A percentile compares a stretch with the other conserved stretches of the same genome.
These are phyloP conservation scores for Eumeta japonica DNA, from an alignment of 1,140 invertebrate genomes.

Conservation along the genomic window DNA sequence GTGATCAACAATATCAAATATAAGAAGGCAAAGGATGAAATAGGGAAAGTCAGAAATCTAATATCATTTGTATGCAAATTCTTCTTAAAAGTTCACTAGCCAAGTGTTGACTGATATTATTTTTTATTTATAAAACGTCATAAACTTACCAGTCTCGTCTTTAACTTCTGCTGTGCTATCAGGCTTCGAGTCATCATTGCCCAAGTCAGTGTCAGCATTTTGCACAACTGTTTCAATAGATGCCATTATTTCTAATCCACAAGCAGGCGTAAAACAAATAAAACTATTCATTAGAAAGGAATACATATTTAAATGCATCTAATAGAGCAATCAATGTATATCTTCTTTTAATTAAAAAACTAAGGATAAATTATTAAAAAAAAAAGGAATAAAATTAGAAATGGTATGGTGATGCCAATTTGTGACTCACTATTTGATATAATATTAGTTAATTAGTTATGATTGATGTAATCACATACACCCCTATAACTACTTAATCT, in stretches of 20 bases:
- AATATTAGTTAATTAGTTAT: too few relatives aligned
- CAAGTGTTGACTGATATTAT: not conserved
- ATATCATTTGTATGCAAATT: slow-evolving; percentile 1
- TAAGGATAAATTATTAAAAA: slow-evolving; percentile 8
- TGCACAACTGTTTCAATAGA: slow-evolving; percentile 80
- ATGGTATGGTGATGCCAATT: too few relatives aligned
- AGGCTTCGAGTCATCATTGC: slow-evolving; percentile 43
- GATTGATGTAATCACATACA: too few relatives aligned
- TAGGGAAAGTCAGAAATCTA: not conserved
- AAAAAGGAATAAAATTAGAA: slow-evolving; percentile 1
- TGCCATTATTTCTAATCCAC: slow-evolving; percentile 68
- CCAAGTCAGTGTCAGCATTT: slow-evolving; percentile 62
- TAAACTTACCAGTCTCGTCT: slow-evolving; percentile 58
- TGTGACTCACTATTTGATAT: too few relatives aligned
- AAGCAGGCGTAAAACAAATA: slow-evolving; percentile 45
- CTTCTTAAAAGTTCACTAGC: too few relatives aligned
- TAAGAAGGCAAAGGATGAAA: not conserved
- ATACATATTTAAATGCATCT: not conserved
- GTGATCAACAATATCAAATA: not conserved
- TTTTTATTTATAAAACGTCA: not conserved
- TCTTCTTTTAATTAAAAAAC: too few relatives aligned
- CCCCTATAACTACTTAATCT: too few relatives aligned
- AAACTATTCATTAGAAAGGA: slow-evolving; percentile 43
- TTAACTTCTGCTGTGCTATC: slow-evolving; percentile 61
- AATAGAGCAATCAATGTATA: too few relatives aligned